Base-by-base conservation (phyloP, 2,888 invertebrate species). In the Galerucella nymphaeae region DNA sequence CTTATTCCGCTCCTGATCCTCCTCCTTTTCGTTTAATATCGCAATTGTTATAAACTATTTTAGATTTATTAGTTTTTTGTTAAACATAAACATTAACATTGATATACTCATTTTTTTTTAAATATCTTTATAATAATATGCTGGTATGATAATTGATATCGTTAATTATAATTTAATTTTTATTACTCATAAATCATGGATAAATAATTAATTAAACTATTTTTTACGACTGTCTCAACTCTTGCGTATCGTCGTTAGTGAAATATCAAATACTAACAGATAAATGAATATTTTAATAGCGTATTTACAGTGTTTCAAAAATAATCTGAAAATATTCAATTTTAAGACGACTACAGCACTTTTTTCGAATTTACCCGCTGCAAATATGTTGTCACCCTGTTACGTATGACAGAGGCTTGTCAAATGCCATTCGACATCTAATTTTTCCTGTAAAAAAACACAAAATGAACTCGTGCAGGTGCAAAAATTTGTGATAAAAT, bases 161-260 rank as follows among this genome's bases (percentile, higher is more conserved):
- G 30, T 58, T 58, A 58, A 58, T 58, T 58, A 30, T 4, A 4
- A 9, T 58, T 30, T 23, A 30, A 58, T 58, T 30, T 58, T 58
- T 58, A 58, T 58, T 58, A 58, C 58, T 23, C 23, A 58, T 58
- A 58, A 58, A 30, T 58, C 13, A 23, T 58, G 23, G 58, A 58
- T 58, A 30, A 30, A 0, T 58, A 58, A 58, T 58, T 58, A 58
- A 58, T 58, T 58, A 16, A 16, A 30, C n/a, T 20, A 13, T 30
- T 30, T 58, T 23, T 58, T 30, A 14, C 2, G 53, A 53, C n/a
- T 14, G n/a, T 53, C 5, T 45, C 5, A 38, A 45, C 13, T 45
- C 45, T 45, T 14, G 45, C 45, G 14, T 45, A 45, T 45, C 45
- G 5, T 13, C 14, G 14, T 45, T 45, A 45, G 13, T 45, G 48